Base-by-base conservation (phyloP, 1,140 invertebrate species). In the Trichonephila inaurata region DNA sequence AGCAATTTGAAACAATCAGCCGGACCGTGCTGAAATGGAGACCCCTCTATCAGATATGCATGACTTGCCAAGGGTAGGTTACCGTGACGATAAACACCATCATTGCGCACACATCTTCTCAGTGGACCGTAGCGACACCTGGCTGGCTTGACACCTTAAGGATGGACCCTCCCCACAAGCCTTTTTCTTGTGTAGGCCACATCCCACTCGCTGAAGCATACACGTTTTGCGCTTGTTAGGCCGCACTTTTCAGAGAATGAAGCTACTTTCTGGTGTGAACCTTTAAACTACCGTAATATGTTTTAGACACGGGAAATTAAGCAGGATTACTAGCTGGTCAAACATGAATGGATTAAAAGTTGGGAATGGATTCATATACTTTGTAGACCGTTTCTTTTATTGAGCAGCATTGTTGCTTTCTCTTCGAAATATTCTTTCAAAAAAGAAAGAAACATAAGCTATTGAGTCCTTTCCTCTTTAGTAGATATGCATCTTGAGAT, bases 1-100 rank as follows among this genome's bases (percentile, higher is more conserved):
- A 93, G 92, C 92, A 93, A 93, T 93, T 93, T 93, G 85, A 93
- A 93, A 93, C 92, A 93, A 93, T 93, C 92, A 93, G 60, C 83
- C 51, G 86, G 92, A 93, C 92, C 85, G 64, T 62, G 85, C 66
- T 88, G 92, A 93, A 93, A 93, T 93, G 72, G 92, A 93, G 86
- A 93, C 85, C 92, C 92, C 64, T 89, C 60, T 88, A 93, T 93
- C 92, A 93, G 85, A 66, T 93, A 93, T 93, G 92, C 92, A 93
- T 93, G 92, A 93, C 92, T 93, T 61, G 18, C 86, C 92, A 82
- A 89, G 86, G 77, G 77, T 77, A 93, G 85, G 92, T 77, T 93
- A 93, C 92, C 92, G 86, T 93, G 92, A 93, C 86, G 86, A 66
- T 93, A 93, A 93, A 89, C 72, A 93, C 92, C 92, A 64, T 93